These are phyloP conservation scores for Clitarchus hookeri DNA, from an alignment of 2,888 invertebrate genomes.

Conservation along the genomic window DNA sequence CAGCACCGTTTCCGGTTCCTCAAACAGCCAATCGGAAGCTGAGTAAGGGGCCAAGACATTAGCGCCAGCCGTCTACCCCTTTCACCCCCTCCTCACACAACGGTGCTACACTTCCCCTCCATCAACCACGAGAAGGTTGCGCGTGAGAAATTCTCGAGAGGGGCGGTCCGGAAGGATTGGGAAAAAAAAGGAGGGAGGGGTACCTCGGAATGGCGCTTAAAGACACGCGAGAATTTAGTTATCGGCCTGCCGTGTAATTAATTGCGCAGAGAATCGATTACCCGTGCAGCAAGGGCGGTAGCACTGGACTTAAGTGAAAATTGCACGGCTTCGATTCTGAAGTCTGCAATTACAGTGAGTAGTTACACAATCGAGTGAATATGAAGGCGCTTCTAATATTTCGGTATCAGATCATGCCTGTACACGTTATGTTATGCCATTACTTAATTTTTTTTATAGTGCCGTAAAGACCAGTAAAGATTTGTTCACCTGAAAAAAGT, in stretches of 20 bases:
- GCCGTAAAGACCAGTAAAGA: no score
- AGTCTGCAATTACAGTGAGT: neutral
- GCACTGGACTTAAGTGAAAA: neutral
- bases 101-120: neutral
- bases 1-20: conserved; percentile 29
- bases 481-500: no score
- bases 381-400: neutral
- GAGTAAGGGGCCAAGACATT: conserved; percentile 22
- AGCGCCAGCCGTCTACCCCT: conserved; percentile 26
- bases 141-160: neutral
- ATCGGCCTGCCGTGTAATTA: neutral
- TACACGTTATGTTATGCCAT: no score
- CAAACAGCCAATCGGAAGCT: conserved; percentile 30
- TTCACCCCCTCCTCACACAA: conserved; percentile 15
- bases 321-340: neutral
- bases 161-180: neutral
- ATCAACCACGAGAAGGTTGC: neutral
- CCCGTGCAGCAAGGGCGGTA: neutral
- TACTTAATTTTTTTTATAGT: no score
- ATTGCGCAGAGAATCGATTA: neutral
- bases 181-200: neutral
- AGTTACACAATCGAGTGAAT: neutral
- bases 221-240: conserved; percentile 26
- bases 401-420: no score
- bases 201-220: conserved; percentile 4